These are phyloP conservation scores for Macrocentrus cingulum DNA, from an alignment of 1,140 invertebrate genomes.

Conservation along the genomic window DNA sequence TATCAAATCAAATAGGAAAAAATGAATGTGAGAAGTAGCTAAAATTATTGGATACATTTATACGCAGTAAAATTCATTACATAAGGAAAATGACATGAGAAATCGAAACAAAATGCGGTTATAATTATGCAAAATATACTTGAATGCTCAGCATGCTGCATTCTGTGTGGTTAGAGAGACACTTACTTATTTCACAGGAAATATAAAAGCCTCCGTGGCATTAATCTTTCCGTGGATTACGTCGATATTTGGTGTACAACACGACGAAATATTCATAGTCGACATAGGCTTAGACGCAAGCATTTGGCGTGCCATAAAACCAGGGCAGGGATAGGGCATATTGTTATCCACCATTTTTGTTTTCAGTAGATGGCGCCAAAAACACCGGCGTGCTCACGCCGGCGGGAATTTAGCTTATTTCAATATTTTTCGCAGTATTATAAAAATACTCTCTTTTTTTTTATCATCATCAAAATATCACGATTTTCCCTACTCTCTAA, in stretches of 20 bases:
- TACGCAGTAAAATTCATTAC: conserved; percentile 43
- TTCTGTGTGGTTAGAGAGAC: conserved; percentile 48
- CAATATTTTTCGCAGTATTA: neutral
- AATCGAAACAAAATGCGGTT: conserved; percentile 32
- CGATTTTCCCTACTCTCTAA: no score
- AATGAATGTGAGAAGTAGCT: conserved; percentile 1
- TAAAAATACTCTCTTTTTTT: no score
- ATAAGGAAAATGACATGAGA: conserved; percentile 43
- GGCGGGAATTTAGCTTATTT: neutral
- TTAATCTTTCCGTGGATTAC: conserved; percentile 39
- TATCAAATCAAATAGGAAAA: neutral
- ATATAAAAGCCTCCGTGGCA: conserved; percentile 33
- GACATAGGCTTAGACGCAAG: conserved; percentile 45
- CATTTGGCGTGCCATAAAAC: conserved; percentile 54
- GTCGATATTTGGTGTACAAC: conserved; percentile 40
- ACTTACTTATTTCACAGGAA: conserved; percentile 42
- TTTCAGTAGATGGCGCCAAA: conserved; percentile 51
- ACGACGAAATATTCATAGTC: conserved; percentile 49
- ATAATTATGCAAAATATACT: conserved; percentile 41
- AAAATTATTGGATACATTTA: neutral
- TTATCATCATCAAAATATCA: no score
- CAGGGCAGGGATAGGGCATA: conserved; percentile 53
- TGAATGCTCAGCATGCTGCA: conserved; percentile 38
- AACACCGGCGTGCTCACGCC: neutral
- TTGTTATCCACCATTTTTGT: conserved; percentile 56